Evolutionary conservation across 2,113 vertebrate genomes (phyloP), one percentile per base, ranked within the genome.

Genomic region (Climacteris rufus): DNA sequence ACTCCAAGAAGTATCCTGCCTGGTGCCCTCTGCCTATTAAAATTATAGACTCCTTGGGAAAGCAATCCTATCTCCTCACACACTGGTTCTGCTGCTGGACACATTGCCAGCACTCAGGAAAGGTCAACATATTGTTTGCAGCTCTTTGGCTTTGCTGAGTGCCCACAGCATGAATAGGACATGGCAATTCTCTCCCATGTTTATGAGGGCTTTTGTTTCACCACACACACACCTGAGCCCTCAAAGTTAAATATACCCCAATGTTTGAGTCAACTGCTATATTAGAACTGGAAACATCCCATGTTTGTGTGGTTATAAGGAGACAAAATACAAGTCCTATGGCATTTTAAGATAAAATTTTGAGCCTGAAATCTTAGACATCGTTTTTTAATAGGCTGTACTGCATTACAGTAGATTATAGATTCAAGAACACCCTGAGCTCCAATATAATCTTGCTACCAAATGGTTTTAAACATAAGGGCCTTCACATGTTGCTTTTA

Each of bases 371-470:
- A 7, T 42, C 65, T 54, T 22, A 63, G 37, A 52, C 28, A 20
- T 7, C 23, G 35, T 47, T 84, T 44, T 93, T 47, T 74, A 91
- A 79, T 66, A 81, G 83, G 5, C 16, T 53, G 39, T 23, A 40
- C 27, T 44, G 30, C 22, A 52, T 60, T 78, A 61, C 40, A 72
- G 21, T n/a, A 72, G 63, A 61, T 70, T 45, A 39, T 4, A 57
- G 52, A 65, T 69, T 40, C 0, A 0, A 83, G 27, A 54, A 69
- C 44, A 75, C 21, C 22, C 33, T 76, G 76, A 47, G 18, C 44
- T 74, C 31, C 53, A 53, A 24, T 65, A 35, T 15, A 89, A 82
- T 70, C 81, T 96, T 89, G 24, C 61, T 93, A 81, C 45, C 71
- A 94, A 91, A 68, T 50, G 40, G 24, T 64, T 89, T 91, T 40